Conservation (phyloP, 2,113 vertebrate genomes). For the Psittacula cyanocephala region DNA sequence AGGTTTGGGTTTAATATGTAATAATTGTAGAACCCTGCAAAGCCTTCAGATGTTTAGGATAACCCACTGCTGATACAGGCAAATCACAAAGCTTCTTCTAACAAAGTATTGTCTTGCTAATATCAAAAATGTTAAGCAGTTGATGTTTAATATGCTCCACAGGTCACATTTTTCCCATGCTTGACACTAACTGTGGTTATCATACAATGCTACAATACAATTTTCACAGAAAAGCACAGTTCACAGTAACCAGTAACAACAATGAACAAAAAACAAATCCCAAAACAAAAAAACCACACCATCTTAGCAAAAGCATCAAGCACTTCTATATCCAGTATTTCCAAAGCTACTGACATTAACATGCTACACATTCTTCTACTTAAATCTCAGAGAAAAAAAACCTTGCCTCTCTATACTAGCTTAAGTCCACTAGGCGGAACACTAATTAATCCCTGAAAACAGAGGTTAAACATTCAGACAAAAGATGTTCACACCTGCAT, state of each 20-base stretch:
- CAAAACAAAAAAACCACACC: neutral
- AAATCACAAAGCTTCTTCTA: neutral
- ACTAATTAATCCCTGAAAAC: neutral
- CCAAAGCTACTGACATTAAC: neutral
- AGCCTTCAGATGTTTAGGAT: neutral
- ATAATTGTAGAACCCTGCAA: neutral
- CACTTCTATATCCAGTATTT: neutral
- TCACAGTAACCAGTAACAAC: neutral
- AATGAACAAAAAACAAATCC: neutral
- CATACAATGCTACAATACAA: neutral
- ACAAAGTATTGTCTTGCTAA: neutral
- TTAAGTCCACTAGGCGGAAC: neutral
- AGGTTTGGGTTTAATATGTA: neutral
- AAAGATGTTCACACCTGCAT: neutral
- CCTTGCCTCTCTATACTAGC: neutral
- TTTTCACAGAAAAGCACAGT: neutral
- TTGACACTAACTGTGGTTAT: neutral
- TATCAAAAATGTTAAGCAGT: neutral
- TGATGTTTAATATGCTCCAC: neutral
- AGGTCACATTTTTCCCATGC: neutral
- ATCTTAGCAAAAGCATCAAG: neutral
- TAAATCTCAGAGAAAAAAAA: neutral
- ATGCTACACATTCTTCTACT: neutral
- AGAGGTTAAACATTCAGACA: neutral
- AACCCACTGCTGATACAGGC: neutral